These are phyloP conservation scores for Tenodera sinensis DNA, from an alignment of 2,888 invertebrate species.

Conservation along the genomic window DNA sequence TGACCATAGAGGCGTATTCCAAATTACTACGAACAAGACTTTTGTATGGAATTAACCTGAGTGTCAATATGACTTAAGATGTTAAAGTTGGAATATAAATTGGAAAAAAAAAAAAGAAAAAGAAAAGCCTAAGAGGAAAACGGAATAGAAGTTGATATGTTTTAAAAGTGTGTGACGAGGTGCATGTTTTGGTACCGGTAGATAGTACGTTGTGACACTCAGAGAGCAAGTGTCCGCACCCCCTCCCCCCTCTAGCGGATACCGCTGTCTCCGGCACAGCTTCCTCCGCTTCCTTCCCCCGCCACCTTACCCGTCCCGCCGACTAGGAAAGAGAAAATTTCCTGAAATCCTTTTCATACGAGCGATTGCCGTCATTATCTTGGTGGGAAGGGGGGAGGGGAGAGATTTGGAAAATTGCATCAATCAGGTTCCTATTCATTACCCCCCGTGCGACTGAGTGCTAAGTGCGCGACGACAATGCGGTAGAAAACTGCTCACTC, in stretches of 20 bases:
- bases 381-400: not conserved
- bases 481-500: not conserved
- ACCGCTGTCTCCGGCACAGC: constrained; percentile 51
- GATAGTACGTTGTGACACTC: constrained; percentile 33
- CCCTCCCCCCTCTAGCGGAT: constrained; percentile 42
- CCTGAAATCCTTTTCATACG: constrained; percentile 26
- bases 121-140: too few species aligned
- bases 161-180: not conserved
- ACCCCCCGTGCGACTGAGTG: constrained; percentile 19
- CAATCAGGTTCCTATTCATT: constrained; percentile 34
- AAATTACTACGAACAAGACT: too few species aligned
- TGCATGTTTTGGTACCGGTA: not conserved
- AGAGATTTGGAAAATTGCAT: constrained; percentile 30
- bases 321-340: constrained; percentile 28
- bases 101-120: too few species aligned
- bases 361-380: constrained; percentile 31
- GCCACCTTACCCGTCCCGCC: not conserved
- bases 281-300: constrained; percentile 43
- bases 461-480: constrained; percentile 20
- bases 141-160: too few species aligned
- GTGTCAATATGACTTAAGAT: too few species aligned
- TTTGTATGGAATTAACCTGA: too few species aligned
- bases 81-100: too few species aligned
- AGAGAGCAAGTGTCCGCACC: constrained; percentile 2
- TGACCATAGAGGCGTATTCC: too few species aligned